Evolutionary conservation across 2,113 vertebrate genomes (phyloP).

Genomic region (Tetraodon nigroviridis): DNA sequence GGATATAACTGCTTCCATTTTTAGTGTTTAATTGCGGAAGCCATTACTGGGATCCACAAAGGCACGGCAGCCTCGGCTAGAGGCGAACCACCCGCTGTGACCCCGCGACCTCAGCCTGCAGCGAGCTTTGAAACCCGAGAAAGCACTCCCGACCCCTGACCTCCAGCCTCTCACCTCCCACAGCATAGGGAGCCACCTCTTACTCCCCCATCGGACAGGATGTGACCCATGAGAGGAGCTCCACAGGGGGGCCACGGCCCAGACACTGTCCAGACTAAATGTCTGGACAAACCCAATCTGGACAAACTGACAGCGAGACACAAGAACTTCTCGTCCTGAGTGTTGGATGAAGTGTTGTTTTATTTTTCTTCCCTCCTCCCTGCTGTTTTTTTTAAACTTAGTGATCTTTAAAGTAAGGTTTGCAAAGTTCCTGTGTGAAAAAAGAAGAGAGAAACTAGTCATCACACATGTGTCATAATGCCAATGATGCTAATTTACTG

Average conservation of each 20-base stretch:
- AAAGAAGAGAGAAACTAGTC: slow-evolving; percentile 13
- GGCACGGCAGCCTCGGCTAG: slow-evolving; percentile 54
- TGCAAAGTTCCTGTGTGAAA: slow-evolving; percentile 2
- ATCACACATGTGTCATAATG: slow-evolving; percentile 11
- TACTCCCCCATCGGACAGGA: slow-evolving; percentile 65
- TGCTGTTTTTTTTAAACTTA: background rate
- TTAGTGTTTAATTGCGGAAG: slow-evolving; percentile 72
- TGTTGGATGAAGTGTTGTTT: slow-evolving; percentile 14
- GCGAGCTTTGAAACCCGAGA: slow-evolving; percentile 76
- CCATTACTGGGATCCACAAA: slow-evolving; percentile 62
- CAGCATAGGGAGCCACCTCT: slow-evolving; percentile 36
- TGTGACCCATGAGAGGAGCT: slow-evolving; percentile 65
- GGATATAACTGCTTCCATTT: slow-evolving; percentile 72
- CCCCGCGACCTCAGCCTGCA: slow-evolving; percentile 49
- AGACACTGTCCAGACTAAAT: slow-evolving; percentile 74
- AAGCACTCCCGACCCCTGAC: slow-evolving; percentile 64
- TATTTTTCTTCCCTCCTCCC: too few species aligned
- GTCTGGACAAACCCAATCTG: slow-evolving; percentile 53
- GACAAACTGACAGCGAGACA: slow-evolving; percentile 37
- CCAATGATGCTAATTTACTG: slow-evolving; percentile 17
- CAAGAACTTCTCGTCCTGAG: slow-evolving; percentile 28
- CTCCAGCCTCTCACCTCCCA: slow-evolving; percentile 61
- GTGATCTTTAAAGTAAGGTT: background rate
- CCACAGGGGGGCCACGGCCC: slow-evolving; percentile 57
- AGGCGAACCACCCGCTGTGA: slow-evolving; percentile 54